Evolutionary conservation across 2,888 invertebrate genomes (phyloP).

Genomic region (Melangyna quadrimaculata): DNA sequence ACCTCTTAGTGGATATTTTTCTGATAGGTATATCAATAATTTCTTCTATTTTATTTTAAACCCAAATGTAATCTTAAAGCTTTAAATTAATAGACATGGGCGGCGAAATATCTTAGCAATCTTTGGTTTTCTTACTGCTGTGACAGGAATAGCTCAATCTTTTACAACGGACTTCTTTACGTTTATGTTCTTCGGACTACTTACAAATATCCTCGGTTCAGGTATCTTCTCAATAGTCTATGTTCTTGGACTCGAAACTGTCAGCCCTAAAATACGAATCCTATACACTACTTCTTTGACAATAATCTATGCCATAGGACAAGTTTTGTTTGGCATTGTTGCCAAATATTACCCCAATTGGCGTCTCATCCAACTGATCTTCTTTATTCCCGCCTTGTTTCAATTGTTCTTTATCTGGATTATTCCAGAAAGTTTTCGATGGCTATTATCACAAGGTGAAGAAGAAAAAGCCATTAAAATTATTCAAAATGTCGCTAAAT

Average conservation of each 20-base stretch:
- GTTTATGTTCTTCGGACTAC: constrained; percentile 87
- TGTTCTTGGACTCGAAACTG: constrained; percentile 88
- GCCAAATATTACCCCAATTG: constrained; percentile 87
- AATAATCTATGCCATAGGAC: constrained; percentile 87
- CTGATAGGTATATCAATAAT: constrained; percentile 88
- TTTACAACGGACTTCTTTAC: constrained; percentile 86
- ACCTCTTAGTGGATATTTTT: constrained; percentile 84
- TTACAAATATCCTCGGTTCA: constrained; percentile 87
- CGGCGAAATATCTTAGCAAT: constrained; percentile 84
- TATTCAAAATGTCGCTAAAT: constrained; percentile 84
- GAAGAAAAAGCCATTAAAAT: constrained; percentile 83
- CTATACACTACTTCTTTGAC: constrained; percentile 87
- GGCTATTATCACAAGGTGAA: constrained; percentile 86
- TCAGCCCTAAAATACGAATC: constrained; percentile 88
- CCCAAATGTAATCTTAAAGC: no score
- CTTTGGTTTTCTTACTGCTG: constrained; percentile 83
- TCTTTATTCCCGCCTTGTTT: constrained; percentile 86
- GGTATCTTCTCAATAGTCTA: constrained; percentile 88
- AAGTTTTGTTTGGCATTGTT: constrained; percentile 85
- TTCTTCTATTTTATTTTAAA: no score
- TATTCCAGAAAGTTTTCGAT: constrained; percentile 88
- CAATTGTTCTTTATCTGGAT: constrained; percentile 86
- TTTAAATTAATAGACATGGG: constrained; percentile 83
- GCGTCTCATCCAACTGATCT: constrained; percentile 85
- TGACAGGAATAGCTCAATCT: constrained; percentile 86